Percentiles rank a stretch among this genome's conserved stretches.
phyloP scores from a whole-genome alignment of 2,113 vertebrate species.

The Sorex araneus region DNA sequence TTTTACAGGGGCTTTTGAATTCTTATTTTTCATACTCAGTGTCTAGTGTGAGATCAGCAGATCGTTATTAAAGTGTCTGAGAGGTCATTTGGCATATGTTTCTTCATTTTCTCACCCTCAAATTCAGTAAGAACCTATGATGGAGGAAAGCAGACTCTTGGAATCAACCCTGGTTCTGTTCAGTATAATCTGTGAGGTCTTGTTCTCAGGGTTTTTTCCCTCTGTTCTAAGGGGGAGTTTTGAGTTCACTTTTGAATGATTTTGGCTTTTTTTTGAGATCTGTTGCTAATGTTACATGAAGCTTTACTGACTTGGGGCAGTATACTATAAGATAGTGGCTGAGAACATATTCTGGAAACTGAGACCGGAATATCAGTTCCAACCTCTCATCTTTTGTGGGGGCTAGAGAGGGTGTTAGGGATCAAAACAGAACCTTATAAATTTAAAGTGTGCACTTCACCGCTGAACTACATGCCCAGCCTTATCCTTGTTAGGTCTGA shows the following conservation, averaged over 20 bases:
- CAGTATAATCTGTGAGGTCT: neutral
- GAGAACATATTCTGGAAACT: slow-evolving; percentile 26
- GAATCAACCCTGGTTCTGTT: slow-evolving; percentile 29
- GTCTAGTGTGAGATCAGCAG: slow-evolving; percentile 13
- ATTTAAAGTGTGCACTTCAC: too few relatives aligned
- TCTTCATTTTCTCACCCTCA: slow-evolving; percentile 55
- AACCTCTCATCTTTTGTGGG: neutral
- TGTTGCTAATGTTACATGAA: slow-evolving; percentile 31
- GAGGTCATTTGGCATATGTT: neutral
- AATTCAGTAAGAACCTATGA: slow-evolving; percentile 28
- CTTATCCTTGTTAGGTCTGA: neutral
- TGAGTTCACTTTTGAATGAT: too few relatives aligned
- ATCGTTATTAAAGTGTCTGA: neutral
- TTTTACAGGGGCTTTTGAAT: slow-evolving; percentile 17
- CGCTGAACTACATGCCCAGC: neutral
- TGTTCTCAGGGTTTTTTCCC: neutral
- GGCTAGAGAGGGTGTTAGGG: neutral
- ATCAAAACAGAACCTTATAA: too few relatives aligned
- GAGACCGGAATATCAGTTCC: slow-evolving; percentile 41
- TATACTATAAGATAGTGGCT: slow-evolving; percentile 10
- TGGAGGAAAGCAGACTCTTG: slow-evolving; percentile 9
- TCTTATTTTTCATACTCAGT: slow-evolving; percentile 1
- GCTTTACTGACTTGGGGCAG: neutral
- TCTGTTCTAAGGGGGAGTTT: neutral
- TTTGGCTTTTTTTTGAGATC: too few relatives aligned